phyloP scores from a whole-genome alignment of 1,140 invertebrate genomes.

The Trichonephila clavata region DNA sequence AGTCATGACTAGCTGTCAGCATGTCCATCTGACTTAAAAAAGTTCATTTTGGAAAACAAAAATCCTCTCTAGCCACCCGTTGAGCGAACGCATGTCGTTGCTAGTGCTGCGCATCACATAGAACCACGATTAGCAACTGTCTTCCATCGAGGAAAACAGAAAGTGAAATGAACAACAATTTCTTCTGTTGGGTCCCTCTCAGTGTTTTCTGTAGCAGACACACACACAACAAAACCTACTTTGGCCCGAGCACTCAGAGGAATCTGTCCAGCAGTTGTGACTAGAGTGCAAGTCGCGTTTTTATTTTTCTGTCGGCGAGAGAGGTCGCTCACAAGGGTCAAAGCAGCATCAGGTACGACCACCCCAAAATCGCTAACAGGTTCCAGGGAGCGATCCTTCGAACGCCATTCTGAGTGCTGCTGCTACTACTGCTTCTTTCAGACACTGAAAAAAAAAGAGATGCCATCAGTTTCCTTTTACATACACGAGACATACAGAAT shows the following conservation, averaged over 20 bases:
- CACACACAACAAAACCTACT: neutral
- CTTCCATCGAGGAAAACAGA: neutral
- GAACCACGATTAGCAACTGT: slow-evolving; percentile 5
- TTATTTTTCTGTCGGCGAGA: neutral
- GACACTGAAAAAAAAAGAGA: slow-evolving; percentile 23
- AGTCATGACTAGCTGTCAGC: too few relatives aligned
- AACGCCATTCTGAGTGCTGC: too few relatives aligned
- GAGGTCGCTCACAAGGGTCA: neutral
- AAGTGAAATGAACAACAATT: neutral
- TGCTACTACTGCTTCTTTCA: slow-evolving; percentile 30
- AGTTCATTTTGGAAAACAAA: too few relatives aligned
- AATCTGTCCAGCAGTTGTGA: neutral
- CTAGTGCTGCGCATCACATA: neutral
- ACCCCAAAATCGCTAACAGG: neutral
- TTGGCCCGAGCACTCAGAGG: slow-evolving; percentile 1
- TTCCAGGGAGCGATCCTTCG: neutral
- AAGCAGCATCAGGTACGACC: neutral
- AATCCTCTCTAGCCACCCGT: neutral
- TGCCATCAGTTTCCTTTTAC: neutral
- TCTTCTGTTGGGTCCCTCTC: neutral
- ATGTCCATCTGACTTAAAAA: too few relatives aligned
- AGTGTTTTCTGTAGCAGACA: neutral
- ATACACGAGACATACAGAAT: neutral
- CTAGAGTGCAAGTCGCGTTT: slow-evolving; percentile 16
- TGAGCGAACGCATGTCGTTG: neutral